Evolutionary conservation across 2,888 invertebrate species (phyloP).

Genomic region (Sicus ferrugineus): DNA sequence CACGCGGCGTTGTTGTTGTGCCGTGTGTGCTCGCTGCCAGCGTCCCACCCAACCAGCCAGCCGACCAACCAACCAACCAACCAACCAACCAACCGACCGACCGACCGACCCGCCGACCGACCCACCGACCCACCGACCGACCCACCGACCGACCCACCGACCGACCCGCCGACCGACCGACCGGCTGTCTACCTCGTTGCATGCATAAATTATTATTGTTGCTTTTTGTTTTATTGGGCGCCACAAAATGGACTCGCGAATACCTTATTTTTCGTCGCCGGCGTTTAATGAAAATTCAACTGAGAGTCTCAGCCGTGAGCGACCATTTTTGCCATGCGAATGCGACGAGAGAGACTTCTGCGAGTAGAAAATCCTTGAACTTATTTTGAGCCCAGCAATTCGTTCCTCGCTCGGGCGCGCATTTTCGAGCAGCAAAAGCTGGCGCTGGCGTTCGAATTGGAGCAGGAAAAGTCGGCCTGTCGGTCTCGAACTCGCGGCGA

Average conservation of each 20-base stretch:
- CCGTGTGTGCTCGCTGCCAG: neutral
- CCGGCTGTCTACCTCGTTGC: neutral
- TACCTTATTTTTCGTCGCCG: too few relatives aligned
- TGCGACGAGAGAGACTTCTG: too few relatives aligned
- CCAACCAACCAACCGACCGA: too few relatives aligned
- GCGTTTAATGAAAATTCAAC: too few relatives aligned
- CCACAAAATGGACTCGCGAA: neutral
- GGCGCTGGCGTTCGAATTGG: too few relatives aligned
- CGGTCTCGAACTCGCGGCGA: too few relatives aligned
- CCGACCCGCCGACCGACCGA: too few relatives aligned
- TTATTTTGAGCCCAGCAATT: neutral
- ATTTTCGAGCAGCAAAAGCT: too few relatives aligned
- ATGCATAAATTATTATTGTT: conserved; percentile 15
- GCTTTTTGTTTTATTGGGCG: neutral
- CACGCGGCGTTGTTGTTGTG: neutral
- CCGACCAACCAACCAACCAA: too few relatives aligned
- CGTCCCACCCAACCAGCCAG: neutral
- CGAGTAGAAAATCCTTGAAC: too few relatives aligned
- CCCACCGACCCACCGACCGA: neutral
- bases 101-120: too few relatives aligned
- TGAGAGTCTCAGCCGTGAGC: neutral
- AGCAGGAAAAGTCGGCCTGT: too few relatives aligned
- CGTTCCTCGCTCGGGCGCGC: neutral
- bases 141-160: neutral
- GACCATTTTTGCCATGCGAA: neutral